Evolutionary conservation across 2,113 vertebrate species (phyloP), one percentile per base, ranked within the genome.

Genomic region (Dicerorhinus sumatrensis): DNA sequence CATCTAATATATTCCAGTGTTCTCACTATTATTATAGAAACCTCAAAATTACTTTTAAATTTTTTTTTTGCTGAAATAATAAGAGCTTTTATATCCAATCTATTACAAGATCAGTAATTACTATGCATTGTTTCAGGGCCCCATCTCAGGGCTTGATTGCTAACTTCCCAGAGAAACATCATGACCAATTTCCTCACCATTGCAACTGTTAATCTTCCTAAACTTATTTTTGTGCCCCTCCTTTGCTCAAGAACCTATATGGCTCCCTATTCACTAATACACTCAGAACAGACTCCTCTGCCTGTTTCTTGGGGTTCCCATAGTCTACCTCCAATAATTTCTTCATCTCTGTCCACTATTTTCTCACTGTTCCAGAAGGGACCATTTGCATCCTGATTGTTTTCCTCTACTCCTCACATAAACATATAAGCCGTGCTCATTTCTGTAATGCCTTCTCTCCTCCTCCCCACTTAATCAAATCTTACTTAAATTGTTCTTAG

Each of bases 31-130:
- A 42, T 39, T 73, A 72, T 8, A 82, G 56, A 85, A 92, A 82
- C 8, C 39, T 76, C 20, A 25, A 54, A 29, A 33, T n/a, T 82
- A 81, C 27, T 84, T 82, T 76, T 67, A 25, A 51, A 65, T 95
- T 94, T 89, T 25, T 62, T 62, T 46, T 77, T 94, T 89, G 73
- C 27, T 77, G 73, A 95, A 91, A 89, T 63, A 80, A 80, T 33
- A 86, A 86, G 33, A 65, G 25, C 7, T 54, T 95, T 58, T 76
- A 51, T 69, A 81, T 85, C 58, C 8, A 89, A 46, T 36, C 70
- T 84, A 25, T 39, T 84, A 82, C 31, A 69, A 46, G 77, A 69
- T 63, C 13, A 76, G 1, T 62, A 12, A 36, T 62, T 92, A 48
- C 31, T 89, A 36, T 48, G 18, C 69, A 63, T 42, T 56, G 4